Base-by-base conservation (phyloP, 1,140 invertebrate genomes). In the Drosophila teissieri region DNA sequence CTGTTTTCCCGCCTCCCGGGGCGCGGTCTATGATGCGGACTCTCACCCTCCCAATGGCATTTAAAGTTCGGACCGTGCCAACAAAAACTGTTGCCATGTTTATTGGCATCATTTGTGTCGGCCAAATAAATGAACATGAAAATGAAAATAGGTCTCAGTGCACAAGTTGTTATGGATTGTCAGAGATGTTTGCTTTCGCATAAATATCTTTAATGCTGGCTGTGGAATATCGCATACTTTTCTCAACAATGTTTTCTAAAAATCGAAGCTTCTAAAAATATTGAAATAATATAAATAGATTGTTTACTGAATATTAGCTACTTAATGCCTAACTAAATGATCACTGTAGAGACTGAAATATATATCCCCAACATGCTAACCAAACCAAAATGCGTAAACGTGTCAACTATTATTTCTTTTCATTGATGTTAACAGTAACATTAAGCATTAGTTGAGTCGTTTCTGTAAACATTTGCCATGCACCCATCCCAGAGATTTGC, bases 21-120 rank as follows among this genome's bases (percentile, higher is more conserved):
- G 58, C 57, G 51, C 37, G 22, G 54, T n/a, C 36, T 15, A 39
- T 24, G 57, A 34, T 27, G 45, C 63, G 37, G 22, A 42, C 24
- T 12, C 24, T 39, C 11, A 24, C 3, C 17, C 15, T 11, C 10
- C 55, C 36, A 17, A 31, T 39, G 24, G 46, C 60, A 19, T 10
- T 27, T 31, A 10, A 12, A 46, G 36, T 42, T 56, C 52, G 46
- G 39, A 19, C 15, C 27, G 14, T 63, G 67, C 68, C 68, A 65
- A 51, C 61, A 51, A 56, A 65, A 69, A 55, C 48, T 60, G 27
- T 40, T 68, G 44, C 54, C 56, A 70, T 76, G 62, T 68, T 86
- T 88, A 88, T 86, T 86, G 84, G 83, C 82, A 76, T 79, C 73
- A 86, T 88, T 76, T 86, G 79, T 83, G 79, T 79, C 55, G 74